phyloP scores from a whole-genome alignment of 2,888 invertebrate genomes.

The Drosophila setosimentum region DNA sequence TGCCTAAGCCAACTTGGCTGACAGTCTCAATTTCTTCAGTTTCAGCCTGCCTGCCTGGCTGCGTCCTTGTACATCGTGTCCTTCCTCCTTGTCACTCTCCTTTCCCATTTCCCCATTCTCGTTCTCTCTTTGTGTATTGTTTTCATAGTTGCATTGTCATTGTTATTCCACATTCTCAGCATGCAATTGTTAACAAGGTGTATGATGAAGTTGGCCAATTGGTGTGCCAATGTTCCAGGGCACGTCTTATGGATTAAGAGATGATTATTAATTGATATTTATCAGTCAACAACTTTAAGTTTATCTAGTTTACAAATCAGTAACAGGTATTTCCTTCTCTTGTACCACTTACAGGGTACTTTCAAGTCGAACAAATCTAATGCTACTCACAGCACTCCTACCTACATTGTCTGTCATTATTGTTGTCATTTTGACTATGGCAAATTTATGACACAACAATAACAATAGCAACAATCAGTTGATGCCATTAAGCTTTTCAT shows the following conservation, averaged over 20 bases:
- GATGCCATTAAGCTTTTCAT: conserved; percentile 70
- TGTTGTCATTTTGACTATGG: conserved; percentile 39
- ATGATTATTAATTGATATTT: neutral
- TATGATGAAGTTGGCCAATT: neutral
- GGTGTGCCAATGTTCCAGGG: neutral
- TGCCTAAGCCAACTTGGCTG: conserved; percentile 19
- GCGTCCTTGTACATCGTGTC: conserved; percentile 26
- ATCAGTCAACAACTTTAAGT: neutral
- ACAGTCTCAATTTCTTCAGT: neutral
- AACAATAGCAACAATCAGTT: conserved; percentile 61
- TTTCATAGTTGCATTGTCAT: conserved; percentile 36
- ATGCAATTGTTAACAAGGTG: neutral
- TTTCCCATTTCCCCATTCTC: neutral
- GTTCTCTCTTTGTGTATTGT: conserved; percentile 25
- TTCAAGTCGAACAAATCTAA: neutral
- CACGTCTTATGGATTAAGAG: neutral
- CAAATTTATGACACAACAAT: conserved; percentile 68
- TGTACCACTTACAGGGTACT: neutral
- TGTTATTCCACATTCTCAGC: conserved; percentile 11
- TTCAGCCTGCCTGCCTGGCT: conserved; percentile 13
- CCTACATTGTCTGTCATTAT: conserved; percentile 15
- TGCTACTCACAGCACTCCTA: too few relatives aligned
- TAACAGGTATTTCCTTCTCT: neutral
- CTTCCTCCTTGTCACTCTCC: conserved; percentile 29
- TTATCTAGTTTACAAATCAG: neutral